A percentile compares a stretch with the other conserved stretches of the same genome.
Conservation (phyloP, 2,797 vertebrate genomes). For the Parauchenoglanis punctatus region DNA sequence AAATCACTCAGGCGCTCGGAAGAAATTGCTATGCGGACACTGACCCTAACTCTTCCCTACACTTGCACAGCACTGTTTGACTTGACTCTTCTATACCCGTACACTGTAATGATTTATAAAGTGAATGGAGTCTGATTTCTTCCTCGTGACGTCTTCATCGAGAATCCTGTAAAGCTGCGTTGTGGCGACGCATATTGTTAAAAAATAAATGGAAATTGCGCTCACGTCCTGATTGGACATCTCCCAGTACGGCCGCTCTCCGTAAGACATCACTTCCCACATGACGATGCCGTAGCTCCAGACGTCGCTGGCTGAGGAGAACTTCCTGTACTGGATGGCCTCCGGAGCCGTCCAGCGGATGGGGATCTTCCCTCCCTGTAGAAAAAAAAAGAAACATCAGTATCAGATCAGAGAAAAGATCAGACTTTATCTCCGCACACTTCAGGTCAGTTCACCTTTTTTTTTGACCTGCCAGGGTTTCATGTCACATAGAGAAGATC, state of each 20-base stretch:
- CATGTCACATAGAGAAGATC: neutral
- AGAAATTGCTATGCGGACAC: too few relatives aligned
- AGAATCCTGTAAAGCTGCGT: neutral
- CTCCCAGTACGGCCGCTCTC: slow-evolving; percentile 98
- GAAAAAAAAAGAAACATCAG: slow-evolving; percentile 48
- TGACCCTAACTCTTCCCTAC: neutral
- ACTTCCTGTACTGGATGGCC: slow-evolving; percentile 95
- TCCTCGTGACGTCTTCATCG: neutral
- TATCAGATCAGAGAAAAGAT: neutral
- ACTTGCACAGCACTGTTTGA: neutral
- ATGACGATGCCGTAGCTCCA: slow-evolving; percentile 98
- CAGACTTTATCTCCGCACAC: neutral
- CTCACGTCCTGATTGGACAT: slow-evolving; percentile 99
- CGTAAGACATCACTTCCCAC: slow-evolving; percentile 99
- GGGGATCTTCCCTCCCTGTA: slow-evolving; percentile 95
- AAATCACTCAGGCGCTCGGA: too few relatives aligned
- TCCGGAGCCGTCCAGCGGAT: slow-evolving; percentile 98
- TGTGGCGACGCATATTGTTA: neutral
- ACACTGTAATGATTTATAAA: neutral
- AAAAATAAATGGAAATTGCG: slow-evolving; percentile 21
- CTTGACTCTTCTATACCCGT: neutral
- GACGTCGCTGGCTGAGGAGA: slow-evolving; percentile 90
- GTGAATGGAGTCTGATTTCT: neutral
- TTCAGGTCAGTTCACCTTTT: slow-evolving; percentile 7
- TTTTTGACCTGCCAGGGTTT: neutral